Evolutionary conservation across 2,797 vertebrate genomes (phyloP).

Genomic region (Spondyliosoma cantharus): DNA sequence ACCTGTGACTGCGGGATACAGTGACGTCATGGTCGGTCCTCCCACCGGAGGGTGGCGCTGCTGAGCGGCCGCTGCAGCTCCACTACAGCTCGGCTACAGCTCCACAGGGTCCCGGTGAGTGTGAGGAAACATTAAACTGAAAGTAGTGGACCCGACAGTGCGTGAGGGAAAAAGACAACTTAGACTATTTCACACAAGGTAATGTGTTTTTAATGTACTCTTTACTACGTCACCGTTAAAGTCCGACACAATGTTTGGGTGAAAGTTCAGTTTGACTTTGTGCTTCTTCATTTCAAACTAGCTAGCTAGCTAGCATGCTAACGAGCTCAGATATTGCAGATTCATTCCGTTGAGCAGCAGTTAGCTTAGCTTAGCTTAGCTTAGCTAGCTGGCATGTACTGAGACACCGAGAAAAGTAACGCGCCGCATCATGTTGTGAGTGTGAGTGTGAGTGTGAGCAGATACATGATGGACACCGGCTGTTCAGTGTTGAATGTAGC

Average conservation of each 20-base stretch:
- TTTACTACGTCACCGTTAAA: rapidly evolving
- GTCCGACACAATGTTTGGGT: rapidly evolving
- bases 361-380: slow-evolving; percentile 55
- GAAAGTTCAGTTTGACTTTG: not conserved
- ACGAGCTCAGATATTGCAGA: slow-evolving; percentile 79
- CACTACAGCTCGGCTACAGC: too few relatives aligned
- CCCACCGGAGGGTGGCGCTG: slow-evolving; percentile 22
- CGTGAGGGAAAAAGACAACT: not conserved
- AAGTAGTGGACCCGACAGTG: not conserved
- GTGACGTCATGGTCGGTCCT: not conserved
- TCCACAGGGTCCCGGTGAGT: not conserved
- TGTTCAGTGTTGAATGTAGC: not conserved
- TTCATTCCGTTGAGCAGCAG: slow-evolving; percentile 72
- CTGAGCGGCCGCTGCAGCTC: not conserved
- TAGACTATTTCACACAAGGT: slow-evolving; percentile 23
- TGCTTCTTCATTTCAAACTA: not conserved
- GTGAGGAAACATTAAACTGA: slow-evolving; percentile 34
- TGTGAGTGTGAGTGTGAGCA: not conserved
- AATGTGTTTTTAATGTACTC: not conserved
- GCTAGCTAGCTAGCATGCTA: slow-evolving; percentile 52
- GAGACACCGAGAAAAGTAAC: not conserved
- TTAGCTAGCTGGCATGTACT: slow-evolving; percentile 34
- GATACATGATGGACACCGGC: rapidly evolving
- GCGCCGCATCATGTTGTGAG: not conserved
- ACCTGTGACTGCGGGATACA: not conserved